Evolutionary conservation across 2,113 vertebrate species (phyloP).

Genomic region (Elachura formosa): DNA sequence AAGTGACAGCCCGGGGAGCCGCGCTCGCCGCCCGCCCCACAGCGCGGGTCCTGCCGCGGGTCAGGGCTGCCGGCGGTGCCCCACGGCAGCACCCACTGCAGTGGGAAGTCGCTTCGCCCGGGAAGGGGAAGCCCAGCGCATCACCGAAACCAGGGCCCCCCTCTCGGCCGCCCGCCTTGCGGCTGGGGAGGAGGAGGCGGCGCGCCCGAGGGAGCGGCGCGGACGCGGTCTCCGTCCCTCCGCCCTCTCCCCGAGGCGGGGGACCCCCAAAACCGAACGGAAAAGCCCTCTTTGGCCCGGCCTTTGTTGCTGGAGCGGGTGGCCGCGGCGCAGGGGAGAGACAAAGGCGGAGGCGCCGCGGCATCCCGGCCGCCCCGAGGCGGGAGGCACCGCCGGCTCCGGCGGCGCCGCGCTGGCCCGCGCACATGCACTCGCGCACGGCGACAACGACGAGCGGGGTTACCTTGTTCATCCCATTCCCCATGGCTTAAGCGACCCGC

Average conservation of each 20-base stretch:
- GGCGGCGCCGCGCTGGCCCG: background rate
- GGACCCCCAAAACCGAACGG: background rate
- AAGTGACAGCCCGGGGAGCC: background rate
- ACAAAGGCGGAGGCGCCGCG: background rate
- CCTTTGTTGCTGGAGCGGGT: background rate
- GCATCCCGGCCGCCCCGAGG: background rate
- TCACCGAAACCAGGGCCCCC: background rate
- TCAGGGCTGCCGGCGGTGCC: background rate
- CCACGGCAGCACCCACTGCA: background rate
- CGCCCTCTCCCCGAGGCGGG: background rate
- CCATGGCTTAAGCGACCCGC: slow-evolving; percentile 63
- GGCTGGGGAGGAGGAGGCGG: background rate
- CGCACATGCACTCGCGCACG: background rate
- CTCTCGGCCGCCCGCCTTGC: background rate
- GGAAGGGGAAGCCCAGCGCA: background rate
- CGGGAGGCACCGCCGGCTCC: background rate
- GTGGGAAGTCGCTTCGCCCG: background rate
- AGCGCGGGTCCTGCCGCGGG: background rate
- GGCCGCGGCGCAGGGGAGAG: background rate
- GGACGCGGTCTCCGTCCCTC: background rate
- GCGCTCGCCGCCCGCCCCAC: background rate
- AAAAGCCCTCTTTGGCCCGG: background rate
- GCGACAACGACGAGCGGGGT: background rate
- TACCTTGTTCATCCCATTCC: slow-evolving; percentile 80
- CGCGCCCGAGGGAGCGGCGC: background rate